Evolutionary conservation across 1,140 invertebrate species (phyloP).

Genomic region (Dendrolimus kikuchii): DNA sequence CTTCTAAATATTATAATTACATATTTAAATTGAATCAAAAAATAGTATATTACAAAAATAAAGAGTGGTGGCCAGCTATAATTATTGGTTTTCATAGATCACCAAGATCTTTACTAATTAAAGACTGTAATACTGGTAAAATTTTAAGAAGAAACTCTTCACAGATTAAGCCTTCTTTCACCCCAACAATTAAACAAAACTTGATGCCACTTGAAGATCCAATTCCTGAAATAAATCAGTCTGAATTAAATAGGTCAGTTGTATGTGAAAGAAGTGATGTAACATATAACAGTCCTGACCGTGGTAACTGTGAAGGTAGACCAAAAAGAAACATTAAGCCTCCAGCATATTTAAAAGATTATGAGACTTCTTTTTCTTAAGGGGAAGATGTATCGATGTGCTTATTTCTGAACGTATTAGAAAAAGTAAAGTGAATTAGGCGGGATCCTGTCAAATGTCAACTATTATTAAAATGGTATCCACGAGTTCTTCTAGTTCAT

Average conservation of each 20-base stretch:
- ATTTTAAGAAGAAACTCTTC: slow-evolving; percentile 3
- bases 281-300: background rate
- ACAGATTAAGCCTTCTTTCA: slow-evolving; percentile 2
- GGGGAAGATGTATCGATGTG: too few relatives aligned
- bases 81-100: slow-evolving; percentile 1
- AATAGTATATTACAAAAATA: background rate
- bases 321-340: slow-evolving; percentile 1
- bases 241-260: background rate
- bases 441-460: too few relatives aligned
- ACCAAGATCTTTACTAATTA: slow-evolving; percentile 2
- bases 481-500: too few relatives aligned
- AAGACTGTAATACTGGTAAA: background rate
- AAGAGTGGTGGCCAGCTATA: background rate
- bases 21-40: too few relatives aligned
- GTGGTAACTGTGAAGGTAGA: background rate
- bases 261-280: background rate
- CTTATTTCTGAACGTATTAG: too few relatives aligned
- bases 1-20: slow-evolving; percentile 3
- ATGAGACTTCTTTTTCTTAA: slow-evolving; percentile 1
- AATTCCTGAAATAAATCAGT: background rate
- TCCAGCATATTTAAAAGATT: slow-evolving; percentile 1
- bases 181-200: background rate
- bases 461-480: too few relatives aligned
- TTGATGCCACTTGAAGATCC: background rate
- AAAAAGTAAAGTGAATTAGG: background rate